phyloP scores from a whole-genome alignment of 2,113 vertebrate genomes.

The human region DNA sequence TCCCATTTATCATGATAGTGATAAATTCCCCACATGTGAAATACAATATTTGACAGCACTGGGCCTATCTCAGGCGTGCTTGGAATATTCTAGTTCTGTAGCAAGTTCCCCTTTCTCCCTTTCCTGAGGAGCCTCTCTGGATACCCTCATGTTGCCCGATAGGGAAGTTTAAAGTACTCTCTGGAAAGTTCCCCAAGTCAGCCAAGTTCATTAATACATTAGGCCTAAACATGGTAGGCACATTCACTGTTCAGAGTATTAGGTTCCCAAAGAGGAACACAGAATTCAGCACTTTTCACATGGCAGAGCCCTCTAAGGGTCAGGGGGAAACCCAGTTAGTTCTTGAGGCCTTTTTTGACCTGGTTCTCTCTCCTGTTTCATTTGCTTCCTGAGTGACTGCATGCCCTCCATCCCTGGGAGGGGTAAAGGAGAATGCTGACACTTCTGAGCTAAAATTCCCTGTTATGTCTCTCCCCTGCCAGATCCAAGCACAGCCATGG shows the following conservation, averaged over 20 bases:
- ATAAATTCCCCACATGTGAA: background rate
- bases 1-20: background rate
- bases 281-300: background rate
- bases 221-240: background rate
- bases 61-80: fast-evolving
- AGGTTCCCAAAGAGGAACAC: background rate
- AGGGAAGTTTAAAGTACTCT: background rate
- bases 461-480: slow-evolving; percentile 17
- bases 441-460: slow-evolving; percentile 22
- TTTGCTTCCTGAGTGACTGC: background rate
- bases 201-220: background rate
- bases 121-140: background rate
- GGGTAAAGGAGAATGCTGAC: background rate
- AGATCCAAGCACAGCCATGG: slow-evolving; percentile 50
- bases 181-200: background rate
- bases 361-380: fast-evolving
- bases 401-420: fast-evolving
- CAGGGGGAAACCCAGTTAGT: background rate
- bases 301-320: background rate
- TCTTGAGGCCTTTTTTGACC: background rate
- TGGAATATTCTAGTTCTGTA: background rate
- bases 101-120: background rate
- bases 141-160: too few species aligned
- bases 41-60: background rate
- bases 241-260: background rate